Evolutionary conservation across 1,140 invertebrate genomes (phyloP), one percentile per base, ranked within the genome.

Genomic region (Caenorhabditis inopinata): DNA sequence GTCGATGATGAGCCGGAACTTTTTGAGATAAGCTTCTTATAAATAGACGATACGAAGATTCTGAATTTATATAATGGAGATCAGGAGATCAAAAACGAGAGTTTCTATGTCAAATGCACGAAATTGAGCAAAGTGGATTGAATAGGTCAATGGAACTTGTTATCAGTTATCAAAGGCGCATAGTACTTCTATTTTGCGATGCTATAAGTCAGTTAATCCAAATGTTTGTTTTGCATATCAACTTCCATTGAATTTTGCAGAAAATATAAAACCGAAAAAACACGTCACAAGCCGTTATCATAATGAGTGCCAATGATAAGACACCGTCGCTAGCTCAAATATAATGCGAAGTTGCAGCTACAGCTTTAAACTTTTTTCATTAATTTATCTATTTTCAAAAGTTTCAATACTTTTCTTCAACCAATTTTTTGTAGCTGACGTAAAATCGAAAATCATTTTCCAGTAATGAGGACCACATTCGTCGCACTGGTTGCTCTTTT

Each of bases 401-500:
- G n/a, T n/a, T n/a, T n/a, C n/a, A n/a, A n/a, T n/a, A 21, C 38
- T 23, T 5, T 51, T 21, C 48, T 23, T 6, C 18, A 1, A 68
- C 2, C n/a, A 6, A 2, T 68, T 21, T 0, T 21, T 29, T 32
- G n/a, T 0, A 7, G 38, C 4, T 68, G 7, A 68, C 27, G 29
- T 58, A n/a, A n/a, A n/a, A n/a, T 11, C n/a, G 1, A 2, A 12
- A 2, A 5, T 1, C 7, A 21, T 68, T 21, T 42, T 42, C 38
- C n/a, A 68, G 58, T 29, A 38, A 68, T 68, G 58, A 29, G n/a
- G 74, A 75, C 45, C 46, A 75, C 74, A 7, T 51, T 75, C 42
- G 18, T 75, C 38, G 46, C 48, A 29, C 68, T 80, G 4, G 23
- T 80, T 9, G 78, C 45, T 25, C 78, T 80, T 27, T 14, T 80